A percentile compares a stretch with the other conserved stretches of the same genome.
These are phyloP conservation scores for Ligdia adustata DNA, from an alignment of 2,888 invertebrate species.

Conservation along the genomic window DNA sequence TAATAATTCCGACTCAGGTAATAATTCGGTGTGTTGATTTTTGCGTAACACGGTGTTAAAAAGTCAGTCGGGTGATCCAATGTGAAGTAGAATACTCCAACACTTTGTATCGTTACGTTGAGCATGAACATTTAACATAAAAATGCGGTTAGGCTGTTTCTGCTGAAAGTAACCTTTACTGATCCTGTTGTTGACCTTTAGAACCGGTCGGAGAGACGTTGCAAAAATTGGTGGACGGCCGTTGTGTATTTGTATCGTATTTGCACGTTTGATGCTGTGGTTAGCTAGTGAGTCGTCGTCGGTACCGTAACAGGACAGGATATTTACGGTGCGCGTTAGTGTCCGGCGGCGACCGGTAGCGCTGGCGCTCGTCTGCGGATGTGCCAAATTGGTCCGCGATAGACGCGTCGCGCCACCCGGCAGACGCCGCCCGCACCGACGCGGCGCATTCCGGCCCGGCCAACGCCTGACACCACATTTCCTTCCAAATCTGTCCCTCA, in stretches of 20 bases:
- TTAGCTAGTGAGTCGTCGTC: not conserved
- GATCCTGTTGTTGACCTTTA: constrained; percentile 40
- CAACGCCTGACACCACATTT: constrained; percentile 62
- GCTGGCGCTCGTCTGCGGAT: constrained; percentile 75
- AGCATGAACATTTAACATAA: constrained; percentile 8
- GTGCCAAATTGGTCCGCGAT: constrained; percentile 80
- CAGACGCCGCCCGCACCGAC: constrained; percentile 78
- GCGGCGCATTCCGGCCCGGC: constrained; percentile 76
- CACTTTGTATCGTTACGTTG: constrained; percentile 42
- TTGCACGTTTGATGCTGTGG: constrained; percentile 44
- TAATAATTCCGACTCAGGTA: constrained; percentile 70
- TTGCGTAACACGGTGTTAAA: constrained; percentile 70
- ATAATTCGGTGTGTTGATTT: constrained; percentile 70
- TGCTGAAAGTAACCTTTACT: constrained; percentile 35
- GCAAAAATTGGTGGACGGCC: constrained; percentile 38
- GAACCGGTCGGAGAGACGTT: constrained; percentile 39
- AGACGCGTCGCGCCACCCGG: constrained; percentile 71
- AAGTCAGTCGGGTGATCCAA: constrained; percentile 58
- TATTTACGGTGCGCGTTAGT: constrained; percentile 65
- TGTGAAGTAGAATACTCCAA: constrained; percentile 37
- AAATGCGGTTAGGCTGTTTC: constrained; percentile 54
- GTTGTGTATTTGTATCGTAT: constrained; percentile 48
- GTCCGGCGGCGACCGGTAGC: constrained; percentile 30
- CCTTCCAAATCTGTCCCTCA: constrained; percentile 54
- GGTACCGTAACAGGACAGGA: constrained; percentile 58